These are phyloP conservation scores for Pygocentrus nattereri DNA, from an alignment of 2,797 vertebrate species.

Conservation along the genomic window DNA sequence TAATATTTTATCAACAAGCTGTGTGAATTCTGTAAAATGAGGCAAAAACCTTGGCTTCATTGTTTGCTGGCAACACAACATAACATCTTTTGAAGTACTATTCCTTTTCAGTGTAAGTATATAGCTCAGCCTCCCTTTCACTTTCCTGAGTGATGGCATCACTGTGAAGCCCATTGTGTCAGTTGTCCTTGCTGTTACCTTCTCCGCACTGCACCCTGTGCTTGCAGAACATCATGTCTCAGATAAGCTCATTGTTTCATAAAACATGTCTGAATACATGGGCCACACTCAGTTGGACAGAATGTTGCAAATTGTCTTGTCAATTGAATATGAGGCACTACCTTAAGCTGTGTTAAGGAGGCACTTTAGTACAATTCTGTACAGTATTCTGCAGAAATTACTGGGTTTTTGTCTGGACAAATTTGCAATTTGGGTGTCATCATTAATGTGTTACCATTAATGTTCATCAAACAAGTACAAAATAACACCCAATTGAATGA, in stretches of 20 bases:
- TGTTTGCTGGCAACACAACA: slow-evolving; percentile 42
- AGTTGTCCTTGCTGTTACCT: slow-evolving; percentile 65
- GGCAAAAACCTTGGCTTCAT: slow-evolving; percentile 47
- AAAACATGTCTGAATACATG: background rate
- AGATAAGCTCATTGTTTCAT: slow-evolving; percentile 38
- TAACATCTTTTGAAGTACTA: slow-evolving; percentile 46
- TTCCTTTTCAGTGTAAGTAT: slow-evolving; percentile 41
- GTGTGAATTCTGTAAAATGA: slow-evolving; percentile 14
- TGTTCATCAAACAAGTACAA: background rate
- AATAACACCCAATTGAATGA: background rate
- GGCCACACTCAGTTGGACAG: background rate
- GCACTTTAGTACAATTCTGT: background rate
- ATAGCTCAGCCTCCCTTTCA: slow-evolving; percentile 48
- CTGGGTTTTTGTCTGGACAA: too few species aligned
- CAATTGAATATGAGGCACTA: background rate
- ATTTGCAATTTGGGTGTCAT: too few species aligned
- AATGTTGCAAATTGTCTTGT: background rate
- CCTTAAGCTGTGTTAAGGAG: background rate
- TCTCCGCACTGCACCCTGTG: slow-evolving; percentile 52
- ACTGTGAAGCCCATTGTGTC: slow-evolving; percentile 67
- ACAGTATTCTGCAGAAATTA: background rate
- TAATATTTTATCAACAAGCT: background rate
- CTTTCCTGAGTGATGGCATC: slow-evolving; percentile 55
- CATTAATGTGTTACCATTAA: background rate
- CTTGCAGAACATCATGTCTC: slow-evolving; percentile 57